Conservation (phyloP, 2,113 vertebrate genomes). For the Apodemus speciosus region DNA sequence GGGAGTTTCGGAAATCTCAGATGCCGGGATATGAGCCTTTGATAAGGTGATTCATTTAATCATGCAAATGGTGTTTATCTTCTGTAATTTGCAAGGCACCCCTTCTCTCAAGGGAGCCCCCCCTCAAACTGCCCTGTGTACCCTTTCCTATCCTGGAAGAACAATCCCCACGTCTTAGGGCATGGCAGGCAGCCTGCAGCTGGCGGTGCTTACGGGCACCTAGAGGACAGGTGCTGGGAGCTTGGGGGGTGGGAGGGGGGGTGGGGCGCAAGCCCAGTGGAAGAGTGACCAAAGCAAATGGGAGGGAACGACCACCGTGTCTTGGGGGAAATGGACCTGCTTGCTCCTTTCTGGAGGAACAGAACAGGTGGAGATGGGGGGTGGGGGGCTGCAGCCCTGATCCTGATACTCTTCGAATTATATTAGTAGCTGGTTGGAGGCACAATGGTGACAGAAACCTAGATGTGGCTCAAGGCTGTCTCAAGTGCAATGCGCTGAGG, state of each 20-base stretch:
- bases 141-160: not conserved
- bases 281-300: not conserved
- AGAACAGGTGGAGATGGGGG: not conserved
- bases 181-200: not conserved
- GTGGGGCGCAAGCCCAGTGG: not conserved
- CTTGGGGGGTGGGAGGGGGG: not conserved
- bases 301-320: not conserved
- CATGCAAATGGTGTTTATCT: not conserved
- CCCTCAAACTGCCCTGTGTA: too few relatives aligned
- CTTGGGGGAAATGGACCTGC: not conserved
- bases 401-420: not conserved
- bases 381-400: not conserved
- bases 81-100: not conserved
- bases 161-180: not conserved
- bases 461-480: not conserved
- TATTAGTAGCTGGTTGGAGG: not conserved
- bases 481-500: fast-evolving
- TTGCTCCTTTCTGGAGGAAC: not conserved
- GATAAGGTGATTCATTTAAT: conserved; percentile 3
- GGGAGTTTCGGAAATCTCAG: not conserved
- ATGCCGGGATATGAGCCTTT: not conserved
- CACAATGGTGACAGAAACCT: not conserved
- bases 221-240: not conserved
- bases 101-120: not conserved
- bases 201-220: too few relatives aligned